Base-by-base conservation (phyloP, 2,888 invertebrate species). In the Plagodis pulveraria region DNA sequence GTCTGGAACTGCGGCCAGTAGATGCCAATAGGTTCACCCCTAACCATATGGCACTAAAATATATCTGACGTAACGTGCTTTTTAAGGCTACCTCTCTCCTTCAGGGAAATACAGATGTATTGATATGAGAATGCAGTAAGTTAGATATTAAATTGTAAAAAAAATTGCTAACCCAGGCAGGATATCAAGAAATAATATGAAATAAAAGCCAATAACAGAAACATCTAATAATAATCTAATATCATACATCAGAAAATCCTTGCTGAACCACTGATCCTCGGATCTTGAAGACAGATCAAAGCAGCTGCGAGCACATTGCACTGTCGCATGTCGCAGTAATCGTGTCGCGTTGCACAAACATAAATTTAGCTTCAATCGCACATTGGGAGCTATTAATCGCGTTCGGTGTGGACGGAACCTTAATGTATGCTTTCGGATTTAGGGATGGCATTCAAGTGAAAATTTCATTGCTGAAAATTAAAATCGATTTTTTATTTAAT, bases 331-430 rank as follows among this genome's bases (percentile, higher is more conserved):
- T 81, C 83, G 76, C 71, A 63, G 69, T 86, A 86, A 88, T 86
- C 88, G 74, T 80, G 89, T 84, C 85, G 80, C 74, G 78, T 69
- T 77, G 83, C 84, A 85, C 77, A 81, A 83, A 85, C 86, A 87
- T 91, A 91, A 89, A 90, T 91, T 89, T 89, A 86, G 86, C 86
- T 88, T 83, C 89, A 87, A 90, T 90, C 86, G 86, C 79, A 71
- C 77, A 79, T 81, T 81, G 84, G 77, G 79, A 83, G 79, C 81
- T 83, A 86, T 86, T 90, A 89, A 89, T 89, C 89, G 89, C 81
- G 84, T 86, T 85, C 83, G 80, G 86, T 86, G 83, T 84, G 84
- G 82, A 86, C 86, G 81, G 81, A 82, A 81, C 88, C 87, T 87
- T 86, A 89, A 89, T 85, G 77, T 86, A 84, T 83, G 81, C 78